Evolutionary conservation across 1,140 invertebrate species (phyloP).

Genomic region (Drosophila athabasca): DNA sequence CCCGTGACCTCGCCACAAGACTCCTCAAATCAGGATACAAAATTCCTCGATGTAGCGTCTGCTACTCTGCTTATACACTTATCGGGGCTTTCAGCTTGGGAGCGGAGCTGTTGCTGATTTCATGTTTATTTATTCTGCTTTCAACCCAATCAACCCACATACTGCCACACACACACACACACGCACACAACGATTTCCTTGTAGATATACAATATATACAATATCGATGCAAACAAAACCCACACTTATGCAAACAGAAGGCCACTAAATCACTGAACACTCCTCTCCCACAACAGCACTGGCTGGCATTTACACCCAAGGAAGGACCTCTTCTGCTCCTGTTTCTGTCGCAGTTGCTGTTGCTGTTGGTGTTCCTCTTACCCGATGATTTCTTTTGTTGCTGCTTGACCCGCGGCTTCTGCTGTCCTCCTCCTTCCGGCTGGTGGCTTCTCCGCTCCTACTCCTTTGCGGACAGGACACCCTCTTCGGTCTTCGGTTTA

Average conservation of each 20-base stretch:
- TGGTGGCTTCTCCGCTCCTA: slow-evolving; percentile 18
- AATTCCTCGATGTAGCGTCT: slow-evolving; percentile 38
- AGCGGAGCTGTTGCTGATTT: slow-evolving; percentile 56
- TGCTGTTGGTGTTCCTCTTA: slow-evolving; percentile 14
- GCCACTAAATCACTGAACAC: slow-evolving; percentile 78
- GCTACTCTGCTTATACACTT: slow-evolving; percentile 64
- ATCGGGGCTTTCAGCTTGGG: slow-evolving; percentile 54
- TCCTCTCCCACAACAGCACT: slow-evolving; percentile 18
- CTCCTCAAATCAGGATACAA: slow-evolving; percentile 43
- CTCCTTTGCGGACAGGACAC: slow-evolving; percentile 21
- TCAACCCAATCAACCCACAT: slow-evolving; percentile 72
- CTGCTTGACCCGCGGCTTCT: slow-evolving; percentile 70
- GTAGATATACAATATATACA: slow-evolving; percentile 2
- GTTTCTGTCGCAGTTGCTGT: neutral
- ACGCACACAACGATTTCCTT: slow-evolving; percentile 5
- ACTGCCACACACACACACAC: slow-evolving; percentile 25
- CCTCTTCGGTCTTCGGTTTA: slow-evolving; percentile 53
- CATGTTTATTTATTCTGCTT: slow-evolving; percentile 76
- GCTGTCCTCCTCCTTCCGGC: slow-evolving; percentile 8
- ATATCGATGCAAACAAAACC: slow-evolving; percentile 59
- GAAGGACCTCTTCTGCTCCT: slow-evolving; percentile 26
- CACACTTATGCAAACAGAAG: slow-evolving; percentile 62
- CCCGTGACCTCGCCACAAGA: slow-evolving; percentile 26
- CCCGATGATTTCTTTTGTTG: slow-evolving; percentile 66
- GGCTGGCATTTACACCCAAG: slow-evolving; percentile 65